Conservation (phyloP, 2,888 invertebrate species). For the Caenorhabditis afra region DNA sequence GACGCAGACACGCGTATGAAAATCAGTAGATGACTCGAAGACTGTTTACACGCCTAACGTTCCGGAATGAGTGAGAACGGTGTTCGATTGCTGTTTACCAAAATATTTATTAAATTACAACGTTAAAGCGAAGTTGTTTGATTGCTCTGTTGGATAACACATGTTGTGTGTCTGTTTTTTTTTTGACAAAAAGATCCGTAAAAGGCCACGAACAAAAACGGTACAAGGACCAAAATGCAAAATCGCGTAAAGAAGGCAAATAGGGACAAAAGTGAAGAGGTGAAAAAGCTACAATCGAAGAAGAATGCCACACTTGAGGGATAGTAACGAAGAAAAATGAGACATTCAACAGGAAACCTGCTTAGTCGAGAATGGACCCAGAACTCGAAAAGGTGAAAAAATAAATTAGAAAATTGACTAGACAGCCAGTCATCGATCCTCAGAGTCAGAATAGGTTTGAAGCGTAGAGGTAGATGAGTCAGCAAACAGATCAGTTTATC, state of each 20-base stretch:
- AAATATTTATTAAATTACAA: conserved; percentile 39
- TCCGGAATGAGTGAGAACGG: neutral
- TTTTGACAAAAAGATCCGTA: conserved; percentile 32
- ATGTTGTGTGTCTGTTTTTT: too few relatives aligned
- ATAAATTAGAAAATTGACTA: conserved; percentile 16
- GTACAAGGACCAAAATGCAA: conserved; percentile 16
- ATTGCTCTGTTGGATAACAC: conserved; percentile 4
- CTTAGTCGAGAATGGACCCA: conserved; percentile 44
- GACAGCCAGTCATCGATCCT: conserved; percentile 24
- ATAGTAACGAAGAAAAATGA: neutral
- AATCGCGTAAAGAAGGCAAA: neutral
- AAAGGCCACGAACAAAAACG: conserved; percentile 9
- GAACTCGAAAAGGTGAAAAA: conserved; percentile 13
- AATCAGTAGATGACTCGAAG: conserved; percentile 29
- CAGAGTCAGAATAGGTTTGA: conserved; percentile 14
- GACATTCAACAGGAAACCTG: conserved; percentile 34
- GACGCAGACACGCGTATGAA: conserved; percentile 21
- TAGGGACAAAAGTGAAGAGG: conserved; percentile 2
- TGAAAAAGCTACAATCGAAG: neutral
- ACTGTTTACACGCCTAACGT: neutral
- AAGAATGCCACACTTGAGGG: conserved; percentile 31
- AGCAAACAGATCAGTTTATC: conserved; percentile 8
- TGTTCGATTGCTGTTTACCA: neutral
- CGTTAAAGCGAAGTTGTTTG: conserved; percentile 30
- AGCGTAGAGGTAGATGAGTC: neutral